Evolutionary conservation across 2,888 invertebrate species (phyloP).

Genomic region (Amblyteles armatorius): DNA sequence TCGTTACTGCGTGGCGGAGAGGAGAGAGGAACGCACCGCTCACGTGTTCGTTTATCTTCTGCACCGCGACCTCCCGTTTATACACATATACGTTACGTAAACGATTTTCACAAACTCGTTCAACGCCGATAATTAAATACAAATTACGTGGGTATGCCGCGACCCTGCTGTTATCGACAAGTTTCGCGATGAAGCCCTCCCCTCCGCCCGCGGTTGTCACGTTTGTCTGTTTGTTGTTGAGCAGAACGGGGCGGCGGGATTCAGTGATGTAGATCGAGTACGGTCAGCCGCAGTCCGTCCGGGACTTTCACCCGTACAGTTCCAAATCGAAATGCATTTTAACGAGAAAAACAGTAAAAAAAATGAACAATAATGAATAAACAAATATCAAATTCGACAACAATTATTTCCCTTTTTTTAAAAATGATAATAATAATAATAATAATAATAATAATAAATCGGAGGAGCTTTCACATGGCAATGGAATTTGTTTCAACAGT

Average conservation of each 20-base stretch:
- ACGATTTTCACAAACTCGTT: conserved; percentile 51
- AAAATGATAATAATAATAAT: too few relatives aligned
- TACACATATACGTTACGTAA: conserved; percentile 14
- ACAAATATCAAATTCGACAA: too few relatives aligned
- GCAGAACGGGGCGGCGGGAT: conserved; percentile 9
- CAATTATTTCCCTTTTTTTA: too few relatives aligned
- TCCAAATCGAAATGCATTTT: conserved; percentile 21
- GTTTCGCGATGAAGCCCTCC: neutral
- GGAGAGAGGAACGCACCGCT: neutral
- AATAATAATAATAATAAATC: too few relatives aligned
- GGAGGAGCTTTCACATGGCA: too few relatives aligned
- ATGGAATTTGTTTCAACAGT: too few relatives aligned
- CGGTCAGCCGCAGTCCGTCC: conserved; percentile 17
- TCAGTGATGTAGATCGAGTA: conserved; percentile 38
- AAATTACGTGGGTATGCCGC: conserved; percentile 45
- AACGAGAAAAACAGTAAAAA: neutral
- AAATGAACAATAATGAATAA: too few relatives aligned
- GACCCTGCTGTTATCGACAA: conserved; percentile 24
- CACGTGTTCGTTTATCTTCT: neutral
- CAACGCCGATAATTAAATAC: conserved; percentile 58
- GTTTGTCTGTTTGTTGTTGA: conserved; percentile 24
- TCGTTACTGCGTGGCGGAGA: neutral
- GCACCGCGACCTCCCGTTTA: conserved; percentile 11
- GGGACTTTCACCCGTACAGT: conserved; percentile 2
- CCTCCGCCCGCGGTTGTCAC: neutral